A percentile compares a stretch with the other conserved stretches of the same genome.
Conservation (phyloP, 2,797 vertebrate species). For the Poecile montanus region DNA sequence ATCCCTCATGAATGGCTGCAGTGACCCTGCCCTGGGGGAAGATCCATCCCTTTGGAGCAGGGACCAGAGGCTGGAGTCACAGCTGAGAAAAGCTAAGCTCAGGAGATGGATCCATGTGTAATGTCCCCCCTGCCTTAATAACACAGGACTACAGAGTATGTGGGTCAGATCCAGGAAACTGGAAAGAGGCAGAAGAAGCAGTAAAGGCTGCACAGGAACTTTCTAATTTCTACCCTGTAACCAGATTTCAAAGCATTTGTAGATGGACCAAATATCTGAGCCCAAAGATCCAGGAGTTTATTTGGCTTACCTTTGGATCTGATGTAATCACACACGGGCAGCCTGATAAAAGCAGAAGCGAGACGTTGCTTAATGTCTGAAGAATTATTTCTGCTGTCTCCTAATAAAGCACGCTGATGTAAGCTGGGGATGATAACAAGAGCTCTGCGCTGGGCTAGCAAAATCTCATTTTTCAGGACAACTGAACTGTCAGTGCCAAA, state of each 20-base stretch:
- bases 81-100: neutral
- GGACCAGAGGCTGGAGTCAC: neutral
- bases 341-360: constrained; percentile 15
- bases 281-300: neutral
- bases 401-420: constrained; percentile 15
- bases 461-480: constrained; percentile 65
- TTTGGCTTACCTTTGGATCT: neutral
- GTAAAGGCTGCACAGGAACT: neutral
- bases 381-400: constrained; percentile 35
- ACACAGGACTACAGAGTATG: rapidly evolving
- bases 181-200: neutral
- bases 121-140: neutral
- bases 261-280: neutral
- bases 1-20: neutral
- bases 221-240: neutral
- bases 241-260: neutral
- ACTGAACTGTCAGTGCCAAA: constrained; percentile 35
- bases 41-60: neutral
- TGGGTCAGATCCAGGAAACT: neutral
- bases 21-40: rapidly evolving
- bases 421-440: constrained; percentile 20
- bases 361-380: neutral
- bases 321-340: constrained; percentile 30
- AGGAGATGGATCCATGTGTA: rapidly evolving
- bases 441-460: neutral